phyloP scores from a whole-genome alignment of 2,888 invertebrate genomes.

The Neoitamus cyanurus region DNA sequence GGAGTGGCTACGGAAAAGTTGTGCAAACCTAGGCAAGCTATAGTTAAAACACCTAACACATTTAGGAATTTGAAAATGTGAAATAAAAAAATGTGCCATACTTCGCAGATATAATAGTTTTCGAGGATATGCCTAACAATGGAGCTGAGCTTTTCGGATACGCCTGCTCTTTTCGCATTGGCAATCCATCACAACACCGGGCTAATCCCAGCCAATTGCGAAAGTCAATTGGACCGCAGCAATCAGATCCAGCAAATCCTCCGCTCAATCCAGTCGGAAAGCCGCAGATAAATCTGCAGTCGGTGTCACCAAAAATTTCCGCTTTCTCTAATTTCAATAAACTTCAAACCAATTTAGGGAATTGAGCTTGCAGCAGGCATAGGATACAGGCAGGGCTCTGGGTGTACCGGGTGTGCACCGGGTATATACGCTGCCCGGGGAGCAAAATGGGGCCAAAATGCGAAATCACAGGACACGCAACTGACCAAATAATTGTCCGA shows the following conservation, averaged over 20 bases:
- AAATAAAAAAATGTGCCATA: too few species aligned
- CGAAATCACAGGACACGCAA: conserved; percentile 46
- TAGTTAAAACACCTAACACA: too few species aligned
- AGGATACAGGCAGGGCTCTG: neutral
- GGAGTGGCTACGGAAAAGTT: too few species aligned
- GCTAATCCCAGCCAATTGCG: conserved; percentile 7
- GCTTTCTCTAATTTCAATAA: conserved; percentile 46
- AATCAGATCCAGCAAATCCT: conserved; percentile 39
- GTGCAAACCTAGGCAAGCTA: too few species aligned
- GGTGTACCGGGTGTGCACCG: neutral
- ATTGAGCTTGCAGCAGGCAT: conserved; percentile 17
- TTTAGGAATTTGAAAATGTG: too few species aligned
- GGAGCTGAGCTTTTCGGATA: neutral
- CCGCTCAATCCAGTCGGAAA: conserved; percentile 40
- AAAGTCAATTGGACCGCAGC: conserved; percentile 38
- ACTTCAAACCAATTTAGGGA: conserved; percentile 45
- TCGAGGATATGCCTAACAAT: neutral
- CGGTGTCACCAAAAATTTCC: conserved; percentile 46
- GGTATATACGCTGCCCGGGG: neutral
- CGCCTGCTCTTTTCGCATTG: neutral
- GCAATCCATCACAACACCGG: neutral
- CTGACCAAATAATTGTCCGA: conserved; percentile 46
- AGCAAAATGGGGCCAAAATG: conserved; percentile 35
- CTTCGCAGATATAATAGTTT: too few species aligned
- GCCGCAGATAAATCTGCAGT: conserved; percentile 45